phyloP scores from a whole-genome alignment of 2,888 invertebrate genomes.

The Sympetrum striolatum region DNA sequence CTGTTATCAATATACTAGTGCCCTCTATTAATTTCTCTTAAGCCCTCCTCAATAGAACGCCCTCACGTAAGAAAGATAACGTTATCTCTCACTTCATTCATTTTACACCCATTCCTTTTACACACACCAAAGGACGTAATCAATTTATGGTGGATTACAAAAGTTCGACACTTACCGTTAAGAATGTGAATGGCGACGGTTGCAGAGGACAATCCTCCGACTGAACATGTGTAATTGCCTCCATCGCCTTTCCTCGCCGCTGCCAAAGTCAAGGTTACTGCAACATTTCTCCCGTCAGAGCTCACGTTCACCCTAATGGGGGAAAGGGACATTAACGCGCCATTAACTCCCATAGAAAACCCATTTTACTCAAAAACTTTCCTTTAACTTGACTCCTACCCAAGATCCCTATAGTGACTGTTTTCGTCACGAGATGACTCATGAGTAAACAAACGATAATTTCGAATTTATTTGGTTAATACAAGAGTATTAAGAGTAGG shows the following conservation, averaged over 20 bases:
- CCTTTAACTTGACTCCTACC: not conserved
- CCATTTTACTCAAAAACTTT: too few species aligned
- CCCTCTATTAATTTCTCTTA: too few species aligned
- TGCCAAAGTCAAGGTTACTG: slow-evolving; percentile 64
- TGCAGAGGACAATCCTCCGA: slow-evolving; percentile 61
- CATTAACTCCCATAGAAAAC: not conserved
- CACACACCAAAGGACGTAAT: too few species aligned
- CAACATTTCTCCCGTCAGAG: slow-evolving; percentile 58
- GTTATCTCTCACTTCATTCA: too few species aligned
- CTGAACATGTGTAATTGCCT: slow-evolving; percentile 68
- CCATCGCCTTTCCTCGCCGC: slow-evolving; percentile 66
- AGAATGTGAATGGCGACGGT: slow-evolving; percentile 69
- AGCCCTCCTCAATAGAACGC: too few species aligned
- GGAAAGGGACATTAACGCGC: not conserved
- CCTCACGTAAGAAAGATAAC: too few species aligned
- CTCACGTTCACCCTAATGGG: slow-evolving; percentile 62
- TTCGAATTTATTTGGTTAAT: too few species aligned
- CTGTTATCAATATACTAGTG: too few species aligned
- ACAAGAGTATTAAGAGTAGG: too few species aligned
- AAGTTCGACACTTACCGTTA: slow-evolving; percentile 61
- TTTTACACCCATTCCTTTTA: too few species aligned
- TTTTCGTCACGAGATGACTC: not conserved
- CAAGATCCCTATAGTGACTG: not conserved
- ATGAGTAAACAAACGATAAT: too few species aligned
- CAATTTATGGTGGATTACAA: too few species aligned